phyloP scores from a whole-genome alignment of 2,888 invertebrate species.

The Scrobipalpa atriplicella region DNA sequence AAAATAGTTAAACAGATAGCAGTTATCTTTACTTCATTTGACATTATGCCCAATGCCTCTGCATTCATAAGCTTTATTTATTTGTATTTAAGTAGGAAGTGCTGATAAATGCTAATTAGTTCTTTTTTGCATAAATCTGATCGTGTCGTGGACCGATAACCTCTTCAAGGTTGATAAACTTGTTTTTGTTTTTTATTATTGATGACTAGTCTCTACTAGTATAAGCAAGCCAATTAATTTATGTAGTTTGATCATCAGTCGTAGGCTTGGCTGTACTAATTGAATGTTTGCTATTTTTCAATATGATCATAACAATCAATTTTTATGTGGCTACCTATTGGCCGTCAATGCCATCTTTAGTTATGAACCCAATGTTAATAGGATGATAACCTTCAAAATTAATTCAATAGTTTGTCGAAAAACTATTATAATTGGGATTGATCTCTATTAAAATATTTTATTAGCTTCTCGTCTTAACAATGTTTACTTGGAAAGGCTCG shows the following conservation, averaged over 20 bases:
- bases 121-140: constrained; percentile 41
- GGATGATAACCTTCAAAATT: constrained; percentile 12
- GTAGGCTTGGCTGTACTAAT: constrained; percentile 28
- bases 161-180: constrained; percentile 34
- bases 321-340: constrained; percentile 28
- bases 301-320: constrained; percentile 31
- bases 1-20: neutral
- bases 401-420: constrained; percentile 2
- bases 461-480: neutral
- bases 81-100: constrained; percentile 40
- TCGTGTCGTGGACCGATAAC: constrained; percentile 34
- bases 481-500: neutral
- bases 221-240: constrained; percentile 30
- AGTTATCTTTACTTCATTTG: constrained; percentile 27
- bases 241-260: constrained; percentile 24
- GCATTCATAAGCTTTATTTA: constrained; percentile 34
- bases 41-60: constrained; percentile 10
- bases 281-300: constrained; percentile 35
- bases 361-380: constrained; percentile 16
- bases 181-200: constrained; percentile 35
- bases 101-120: constrained; percentile 40
- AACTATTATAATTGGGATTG: constrained; percentile 3
- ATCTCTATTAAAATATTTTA: neutral
- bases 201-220: constrained; percentile 33
- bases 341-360: constrained; percentile 21